These are phyloP conservation scores for Epinotia bilunana DNA, from an alignment of 2,888 invertebrate species.

Conservation along the genomic window DNA sequence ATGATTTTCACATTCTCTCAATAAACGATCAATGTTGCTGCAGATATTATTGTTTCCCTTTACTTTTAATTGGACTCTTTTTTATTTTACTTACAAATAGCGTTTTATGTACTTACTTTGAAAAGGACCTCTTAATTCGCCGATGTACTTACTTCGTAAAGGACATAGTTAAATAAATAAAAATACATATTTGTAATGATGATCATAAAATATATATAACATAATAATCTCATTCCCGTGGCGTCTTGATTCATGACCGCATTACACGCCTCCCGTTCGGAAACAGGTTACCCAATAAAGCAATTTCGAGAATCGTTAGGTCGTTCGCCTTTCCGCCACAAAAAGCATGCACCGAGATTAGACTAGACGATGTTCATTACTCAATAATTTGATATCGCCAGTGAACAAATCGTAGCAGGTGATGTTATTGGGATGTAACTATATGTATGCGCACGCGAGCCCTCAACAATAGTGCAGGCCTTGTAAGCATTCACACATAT, in stretches of 20 bases:
- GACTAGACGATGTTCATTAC: slow-evolving; percentile 61
- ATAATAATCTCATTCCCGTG: slow-evolving; percentile 63
- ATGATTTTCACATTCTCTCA: too few relatives aligned
- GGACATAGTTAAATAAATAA: too few relatives aligned
- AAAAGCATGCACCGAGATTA: slow-evolving; percentile 72
- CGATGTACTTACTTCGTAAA: too few relatives aligned
- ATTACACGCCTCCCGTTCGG: slow-evolving; percentile 72
- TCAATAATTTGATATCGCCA: slow-evolving; percentile 51
- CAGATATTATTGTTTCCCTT: too few relatives aligned
- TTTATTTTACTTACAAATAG: too few relatives aligned
- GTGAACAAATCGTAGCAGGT: slow-evolving; percentile 53
- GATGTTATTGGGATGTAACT: slow-evolving; percentile 53
- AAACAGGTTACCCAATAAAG: slow-evolving; percentile 81
- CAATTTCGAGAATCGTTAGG: slow-evolving; percentile 79
- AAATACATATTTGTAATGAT: neutral
- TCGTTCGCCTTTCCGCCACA: slow-evolving; percentile 74
- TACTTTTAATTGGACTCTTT: too few relatives aligned
- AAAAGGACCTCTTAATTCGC: too few relatives aligned
- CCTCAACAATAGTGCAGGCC: slow-evolving; percentile 53
- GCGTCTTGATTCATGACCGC: slow-evolving; percentile 68
- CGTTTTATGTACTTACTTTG: too few relatives aligned
- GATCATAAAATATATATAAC: slow-evolving; percentile 43
- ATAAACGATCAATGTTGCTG: too few relatives aligned
- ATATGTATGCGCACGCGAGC: slow-evolving; percentile 59
- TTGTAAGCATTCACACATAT: slow-evolving; percentile 51